A percentile compares a stretch with the other conserved stretches of the same genome.
These are phyloP conservation scores for Horisme vitalbata DNA, from an alignment of 2,888 invertebrate genomes.

Conservation along the genomic window DNA sequence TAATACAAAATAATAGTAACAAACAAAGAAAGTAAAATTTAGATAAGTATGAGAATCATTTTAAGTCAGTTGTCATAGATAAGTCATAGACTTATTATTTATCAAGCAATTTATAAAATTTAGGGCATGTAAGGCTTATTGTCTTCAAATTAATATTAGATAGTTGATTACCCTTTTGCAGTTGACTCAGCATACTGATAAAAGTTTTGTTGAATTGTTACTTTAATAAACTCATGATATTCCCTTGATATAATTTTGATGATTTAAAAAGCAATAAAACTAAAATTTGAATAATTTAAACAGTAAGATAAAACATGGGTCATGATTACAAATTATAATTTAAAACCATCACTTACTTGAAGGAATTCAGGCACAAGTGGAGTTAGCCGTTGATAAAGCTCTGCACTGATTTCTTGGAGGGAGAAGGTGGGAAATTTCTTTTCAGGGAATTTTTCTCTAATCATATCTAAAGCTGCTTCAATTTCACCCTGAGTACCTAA, in stretches of 20 bases:
- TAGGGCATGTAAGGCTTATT: too few species aligned
- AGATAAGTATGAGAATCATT: too few species aligned
- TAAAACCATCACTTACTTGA: constrained; percentile 69
- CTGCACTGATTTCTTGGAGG: constrained; percentile 83
- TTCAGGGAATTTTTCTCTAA: constrained; percentile 92
- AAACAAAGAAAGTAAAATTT: too few species aligned
- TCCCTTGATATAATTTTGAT: background rate
- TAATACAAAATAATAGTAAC: too few species aligned
- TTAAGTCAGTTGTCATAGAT: too few species aligned
- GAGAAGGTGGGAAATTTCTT: constrained; percentile 91
- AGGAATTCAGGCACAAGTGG: constrained; percentile 81
- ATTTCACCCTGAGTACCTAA: constrained; percentile 90
- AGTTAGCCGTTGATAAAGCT: constrained; percentile 75
- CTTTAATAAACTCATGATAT: background rate
- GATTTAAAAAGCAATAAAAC: background rate
- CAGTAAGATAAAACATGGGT: background rate
- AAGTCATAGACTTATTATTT: too few species aligned
- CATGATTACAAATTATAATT: background rate
- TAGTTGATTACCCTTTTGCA: too few species aligned
- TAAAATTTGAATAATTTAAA: background rate
- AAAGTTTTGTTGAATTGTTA: too few species aligned
- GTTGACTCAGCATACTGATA: too few species aligned
- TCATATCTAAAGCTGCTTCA: constrained; percentile 91
- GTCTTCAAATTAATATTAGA: too few species aligned
- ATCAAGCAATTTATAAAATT: too few species aligned